phyloP scores from a whole-genome alignment of 2,888 invertebrate species.

The Cheilosia soror region DNA sequence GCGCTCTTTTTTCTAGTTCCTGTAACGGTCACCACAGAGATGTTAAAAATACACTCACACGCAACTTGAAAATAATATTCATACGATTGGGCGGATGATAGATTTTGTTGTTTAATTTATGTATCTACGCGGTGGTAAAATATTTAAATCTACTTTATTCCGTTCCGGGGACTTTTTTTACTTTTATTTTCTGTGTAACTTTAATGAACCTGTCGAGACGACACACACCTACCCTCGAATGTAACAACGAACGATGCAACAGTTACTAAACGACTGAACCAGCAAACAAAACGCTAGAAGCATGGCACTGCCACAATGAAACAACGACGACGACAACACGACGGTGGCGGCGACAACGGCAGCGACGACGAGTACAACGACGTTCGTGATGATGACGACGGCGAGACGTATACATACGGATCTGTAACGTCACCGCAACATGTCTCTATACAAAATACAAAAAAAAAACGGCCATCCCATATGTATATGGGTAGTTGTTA shows the following conservation, averaged over 20 bases:
- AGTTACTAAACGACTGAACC: slow-evolving; percentile 83
- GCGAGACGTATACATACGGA: slow-evolving; percentile 48
- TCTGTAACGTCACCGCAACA: slow-evolving; percentile 69
- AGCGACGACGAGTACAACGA: slow-evolving; percentile 11
- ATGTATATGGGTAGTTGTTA: slow-evolving; percentile 1
- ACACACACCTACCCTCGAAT: slow-evolving; percentile 55
- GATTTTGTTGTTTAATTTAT: neutral
- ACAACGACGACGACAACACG: slow-evolving; percentile 47
- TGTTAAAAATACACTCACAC: slow-evolving; percentile 1
- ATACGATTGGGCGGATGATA: neutral
- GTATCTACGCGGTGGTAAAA: slow-evolving; percentile 7
- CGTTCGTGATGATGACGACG: slow-evolving; percentile 42
- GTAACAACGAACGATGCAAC: slow-evolving; percentile 82
- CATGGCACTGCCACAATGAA: slow-evolving; percentile 64
- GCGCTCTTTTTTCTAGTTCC: slow-evolving; percentile 25
- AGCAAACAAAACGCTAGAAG: slow-evolving; percentile 70
- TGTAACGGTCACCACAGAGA: slow-evolving; percentile 47
- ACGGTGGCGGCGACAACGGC: slow-evolving; percentile 22
- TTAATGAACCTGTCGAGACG: slow-evolving; percentile 55
- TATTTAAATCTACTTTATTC: neutral
- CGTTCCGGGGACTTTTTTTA: no score
- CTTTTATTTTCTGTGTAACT: neutral
- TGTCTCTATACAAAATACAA: slow-evolving; percentile 57
- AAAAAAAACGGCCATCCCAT: slow-evolving; percentile 5
- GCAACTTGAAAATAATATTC: neutral